Conservation (phyloP, 2,888 invertebrate species). For the Lissonota sp. region DNA sequence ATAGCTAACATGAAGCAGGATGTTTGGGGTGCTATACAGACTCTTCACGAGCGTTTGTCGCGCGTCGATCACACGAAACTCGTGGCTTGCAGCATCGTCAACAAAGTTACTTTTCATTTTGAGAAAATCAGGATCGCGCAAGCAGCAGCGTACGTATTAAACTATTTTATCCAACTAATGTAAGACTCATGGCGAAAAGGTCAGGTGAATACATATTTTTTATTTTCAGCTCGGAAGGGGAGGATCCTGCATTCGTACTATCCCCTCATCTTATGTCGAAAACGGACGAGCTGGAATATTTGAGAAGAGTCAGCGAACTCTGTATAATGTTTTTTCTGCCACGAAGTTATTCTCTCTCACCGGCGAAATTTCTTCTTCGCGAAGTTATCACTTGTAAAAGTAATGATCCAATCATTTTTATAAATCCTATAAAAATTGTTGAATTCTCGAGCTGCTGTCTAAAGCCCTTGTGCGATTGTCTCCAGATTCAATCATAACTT, state of each 20-base stretch:
- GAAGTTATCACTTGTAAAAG: slow-evolving; percentile 94
- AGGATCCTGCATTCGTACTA: slow-evolving; percentile 89
- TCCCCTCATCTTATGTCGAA: slow-evolving; percentile 90
- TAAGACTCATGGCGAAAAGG: too few species aligned
- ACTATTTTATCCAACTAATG: too few species aligned
- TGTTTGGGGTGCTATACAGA: slow-evolving; percentile 92
- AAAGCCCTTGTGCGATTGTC: too few species aligned
- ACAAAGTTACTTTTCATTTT: slow-evolving; percentile 93
- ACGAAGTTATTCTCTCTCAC: slow-evolving; percentile 91
- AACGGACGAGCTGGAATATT: slow-evolving; percentile 91
- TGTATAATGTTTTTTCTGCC: slow-evolving; percentile 93
- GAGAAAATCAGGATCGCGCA: slow-evolving; percentile 92
- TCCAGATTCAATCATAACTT: too few species aligned
- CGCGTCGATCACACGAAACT: slow-evolving; percentile 93
- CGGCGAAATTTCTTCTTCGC: slow-evolving; percentile 91
- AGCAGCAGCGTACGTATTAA: slow-evolving; percentile 88
- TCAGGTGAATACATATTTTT: slow-evolving; percentile 35
- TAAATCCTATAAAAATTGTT: neutral
- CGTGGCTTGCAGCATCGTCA: slow-evolving; percentile 92
- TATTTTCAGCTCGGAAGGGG: slow-evolving; percentile 77
- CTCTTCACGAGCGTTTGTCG: slow-evolving; percentile 89
- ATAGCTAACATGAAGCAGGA: slow-evolving; percentile 90
- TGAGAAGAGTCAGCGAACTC: slow-evolving; percentile 93
- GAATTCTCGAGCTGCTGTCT: too few species aligned
- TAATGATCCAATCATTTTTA: slow-evolving; percentile 79